Evolutionary conservation across 2,113 vertebrate genomes (phyloP).

Genomic region (Cervus canadensis): DNA sequence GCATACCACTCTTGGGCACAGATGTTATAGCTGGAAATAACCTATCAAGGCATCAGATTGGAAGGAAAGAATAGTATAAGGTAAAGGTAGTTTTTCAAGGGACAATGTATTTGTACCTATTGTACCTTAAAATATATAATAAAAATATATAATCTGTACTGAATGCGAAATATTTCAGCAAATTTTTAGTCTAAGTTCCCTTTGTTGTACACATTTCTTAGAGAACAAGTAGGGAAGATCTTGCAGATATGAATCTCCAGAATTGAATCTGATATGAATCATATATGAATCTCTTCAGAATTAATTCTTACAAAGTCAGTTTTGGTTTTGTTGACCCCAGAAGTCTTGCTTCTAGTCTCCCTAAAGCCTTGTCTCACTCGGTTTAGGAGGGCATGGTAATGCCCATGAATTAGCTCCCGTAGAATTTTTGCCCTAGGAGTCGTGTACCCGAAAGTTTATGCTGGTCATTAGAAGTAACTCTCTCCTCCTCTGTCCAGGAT

Average conservation of each 20-base stretch:
- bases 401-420: conserved; percentile 87
- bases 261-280: not conserved
- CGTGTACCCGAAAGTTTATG: conserved; percentile 79
- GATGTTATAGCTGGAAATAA: not conserved
- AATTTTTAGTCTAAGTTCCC: not conserved
- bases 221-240: not conserved
- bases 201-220: conserved; percentile 16
- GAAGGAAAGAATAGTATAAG: not conserved
- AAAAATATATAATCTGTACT: not conserved
- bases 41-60: not conserved
- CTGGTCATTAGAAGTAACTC: conserved; percentile 74
- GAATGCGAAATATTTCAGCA: not conserved
- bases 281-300: not conserved
- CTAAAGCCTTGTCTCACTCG: conserved; percentile 85
- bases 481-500: conserved; percentile 77
- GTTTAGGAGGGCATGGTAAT: conserved; percentile 86
- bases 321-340: conserved; percentile 72
- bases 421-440: conserved; percentile 82
- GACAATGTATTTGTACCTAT: not conserved
- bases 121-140: not conserved
- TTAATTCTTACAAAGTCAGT: conserved; percentile 73
- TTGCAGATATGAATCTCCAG: not conserved
- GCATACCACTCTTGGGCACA: not conserved
- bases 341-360: conserved; percentile 77
- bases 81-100: conserved; percentile 6